Percentiles rank a stretch among this genome's conserved stretches.
Conservation (phyloP, 2,888 invertebrate species). For the Augochlorella aurata region DNA sequence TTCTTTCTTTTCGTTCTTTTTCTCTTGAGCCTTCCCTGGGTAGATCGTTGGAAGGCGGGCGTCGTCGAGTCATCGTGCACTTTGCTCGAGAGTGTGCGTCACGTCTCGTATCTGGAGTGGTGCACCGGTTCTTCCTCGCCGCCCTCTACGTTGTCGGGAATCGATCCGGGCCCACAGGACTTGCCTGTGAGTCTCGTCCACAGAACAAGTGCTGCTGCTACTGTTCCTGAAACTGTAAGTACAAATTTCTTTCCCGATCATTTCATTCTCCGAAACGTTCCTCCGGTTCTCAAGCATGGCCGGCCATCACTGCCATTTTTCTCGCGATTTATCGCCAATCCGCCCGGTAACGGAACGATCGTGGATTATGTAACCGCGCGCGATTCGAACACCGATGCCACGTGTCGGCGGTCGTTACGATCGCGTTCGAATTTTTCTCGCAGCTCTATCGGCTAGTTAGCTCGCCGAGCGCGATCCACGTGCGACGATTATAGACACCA, state of each 20-base stretch:
- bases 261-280: background rate
- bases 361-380: constrained; percentile 60
- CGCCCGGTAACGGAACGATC: background rate
- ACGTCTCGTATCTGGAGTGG: constrained; percentile 42
- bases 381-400: constrained; percentile 62
- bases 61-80: constrained; percentile 43
- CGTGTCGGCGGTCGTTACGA: constrained; percentile 45
- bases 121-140: constrained; percentile 49
- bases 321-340: constrained; percentile 31
- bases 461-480: background rate
- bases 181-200: background rate
- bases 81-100: constrained; percentile 51
- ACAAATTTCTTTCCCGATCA: background rate
- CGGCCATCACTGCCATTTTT: background rate
- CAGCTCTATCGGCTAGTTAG: background rate
- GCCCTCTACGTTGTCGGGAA: constrained; percentile 32
- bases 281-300: background rate
- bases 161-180: constrained; percentile 45
- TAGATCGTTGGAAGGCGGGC: constrained; percentile 18
- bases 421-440: background rate
- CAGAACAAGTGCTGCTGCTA: background rate
- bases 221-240: constrained; percentile 10
- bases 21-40: background rate
- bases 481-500: background rate
- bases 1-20: constrained; percentile 1